Base-by-base conservation (phyloP, 2,888 invertebrate genomes). In the Drosophila nr. fundita region DNA sequence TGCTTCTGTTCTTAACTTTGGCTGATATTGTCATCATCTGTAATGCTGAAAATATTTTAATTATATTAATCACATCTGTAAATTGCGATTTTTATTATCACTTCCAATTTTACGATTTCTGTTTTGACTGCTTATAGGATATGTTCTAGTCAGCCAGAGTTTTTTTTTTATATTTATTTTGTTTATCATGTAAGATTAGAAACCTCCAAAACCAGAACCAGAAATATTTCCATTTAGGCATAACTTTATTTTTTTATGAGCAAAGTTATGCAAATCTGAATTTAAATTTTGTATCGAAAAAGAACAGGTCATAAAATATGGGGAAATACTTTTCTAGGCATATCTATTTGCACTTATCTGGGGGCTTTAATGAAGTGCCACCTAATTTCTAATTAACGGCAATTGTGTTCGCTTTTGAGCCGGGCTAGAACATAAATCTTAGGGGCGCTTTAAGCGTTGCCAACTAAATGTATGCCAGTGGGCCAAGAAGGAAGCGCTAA, bases 351-450 rank as follows among this genome's bases (percentile, higher is more conserved):
- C 13, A 34, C 21, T 34, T 40, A 34, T 67, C 49, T 49, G 34
- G 32, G 42, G 15, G 27, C 7, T 13, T 21, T 42, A 68, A 87
- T 82, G 45, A 69, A 84, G 69, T 65, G 68, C 75, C 67, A 68
- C 71, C 78, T 84, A 68, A 73, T 71, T 72, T 61, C 60, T 68
- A 87, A 87, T 87, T 75, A 84, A 75, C 75, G 71, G 71, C 75
- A 84, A 87, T 80, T 80, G 68, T 82, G 58, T 68, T 49, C 21
- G 54, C 45, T 40, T 58, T 49, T 29, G 52, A 36, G 54, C 36
- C 38, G 32, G 62, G 53, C 63, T 53, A 45, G 53, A 49, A 53
- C 80, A 87, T 83, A 66, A 83, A 83, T 87, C 82, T 82, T 80
- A 68, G 75, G 78, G 75, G 49, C 59, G 30, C 78, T 80, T 84